phyloP scores from a whole-genome alignment of 2,797 vertebrate genomes.

The Sebastolobus altivelis region DNA sequence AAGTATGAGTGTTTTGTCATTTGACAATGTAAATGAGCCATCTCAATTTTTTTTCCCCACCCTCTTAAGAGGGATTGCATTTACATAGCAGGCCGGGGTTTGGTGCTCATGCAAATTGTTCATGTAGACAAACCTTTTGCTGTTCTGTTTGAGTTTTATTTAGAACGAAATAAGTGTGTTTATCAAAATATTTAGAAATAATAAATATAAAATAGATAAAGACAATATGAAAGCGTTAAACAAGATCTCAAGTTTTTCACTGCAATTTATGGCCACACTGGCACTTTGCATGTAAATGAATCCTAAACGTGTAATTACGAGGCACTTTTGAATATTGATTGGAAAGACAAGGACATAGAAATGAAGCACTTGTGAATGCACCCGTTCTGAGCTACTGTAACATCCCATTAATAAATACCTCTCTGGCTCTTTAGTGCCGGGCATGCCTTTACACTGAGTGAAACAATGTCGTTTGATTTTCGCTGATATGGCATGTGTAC shows the following conservation, averaged over 20 bases:
- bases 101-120: constrained; percentile 75
- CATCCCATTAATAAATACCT: constrained; percentile 79
- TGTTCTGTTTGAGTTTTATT: constrained; percentile 43
- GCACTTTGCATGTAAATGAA: constrained; percentile 72
- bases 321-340: constrained; percentile 79
- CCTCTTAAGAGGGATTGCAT: constrained; percentile 80
- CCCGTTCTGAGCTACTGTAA: constrained; percentile 54
- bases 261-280: constrained; percentile 51
- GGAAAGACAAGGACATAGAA: constrained; percentile 65
- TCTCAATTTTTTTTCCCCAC: constrained; percentile 75
- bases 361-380: constrained; percentile 69
- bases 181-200: constrained; percentile 31
- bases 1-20: constrained; percentile 84
- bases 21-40: constrained; percentile 85
- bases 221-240: constrained; percentile 23
- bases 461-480: constrained; percentile 75
- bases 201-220: constrained; percentile 25
- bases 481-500: constrained; percentile 74
- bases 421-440: constrained; percentile 69
- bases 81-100: constrained; percentile 82
- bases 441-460: constrained; percentile 55
- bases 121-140: constrained; percentile 49
- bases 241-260: constrained; percentile 34
- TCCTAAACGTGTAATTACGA: constrained; percentile 70
- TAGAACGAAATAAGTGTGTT: constrained; percentile 41